Evolutionary conservation across 2,797 vertebrate species (phyloP).

Genomic region (Euphonia xanthogaster): DNA sequence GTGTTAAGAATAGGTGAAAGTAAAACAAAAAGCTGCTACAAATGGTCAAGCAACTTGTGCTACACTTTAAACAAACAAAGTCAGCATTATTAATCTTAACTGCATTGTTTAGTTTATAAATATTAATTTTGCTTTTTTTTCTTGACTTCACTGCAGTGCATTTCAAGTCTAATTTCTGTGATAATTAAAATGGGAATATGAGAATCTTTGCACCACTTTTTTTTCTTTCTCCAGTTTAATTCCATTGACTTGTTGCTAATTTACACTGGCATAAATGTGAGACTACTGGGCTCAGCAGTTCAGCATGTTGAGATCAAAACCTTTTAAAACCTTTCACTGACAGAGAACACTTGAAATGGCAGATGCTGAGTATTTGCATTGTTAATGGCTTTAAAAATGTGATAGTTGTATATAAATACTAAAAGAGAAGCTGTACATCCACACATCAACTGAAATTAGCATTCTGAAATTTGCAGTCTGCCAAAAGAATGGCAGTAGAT

Average conservation of each 20-base stretch:
- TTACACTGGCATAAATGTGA: not conserved
- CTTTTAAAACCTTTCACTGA: constrained; percentile 32
- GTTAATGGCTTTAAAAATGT: constrained; percentile 1
- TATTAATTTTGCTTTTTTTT: constrained; percentile 28
- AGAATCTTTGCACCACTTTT: not conserved
- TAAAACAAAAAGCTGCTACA: not conserved
- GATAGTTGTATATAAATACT: not conserved
- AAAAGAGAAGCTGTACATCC: not conserved
- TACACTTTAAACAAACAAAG: constrained; percentile 4
- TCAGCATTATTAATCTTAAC: not conserved
- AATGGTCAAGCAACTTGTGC: not conserved
- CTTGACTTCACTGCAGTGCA: not conserved
- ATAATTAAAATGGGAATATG: constrained; percentile 1
- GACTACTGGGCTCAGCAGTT: constrained; percentile 26
- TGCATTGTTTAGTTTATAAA: not conserved
- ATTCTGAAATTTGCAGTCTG: constrained; percentile 26
- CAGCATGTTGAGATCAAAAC: constrained; percentile 8
- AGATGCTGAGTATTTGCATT: constrained; percentile 18
- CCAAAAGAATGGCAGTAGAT: constrained; percentile 35
- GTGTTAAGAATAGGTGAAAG: not conserved
- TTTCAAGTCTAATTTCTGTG: not conserved
- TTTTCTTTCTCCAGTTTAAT: not conserved
- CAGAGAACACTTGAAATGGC: constrained; percentile 14
- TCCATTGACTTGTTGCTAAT: constrained; percentile 10
- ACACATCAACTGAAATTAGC: constrained; percentile 14